Percentiles rank a stretch among this genome's conserved stretches.
Conservation (phyloP, 2,888 invertebrate species). For the Cotesia congregata region DNA sequence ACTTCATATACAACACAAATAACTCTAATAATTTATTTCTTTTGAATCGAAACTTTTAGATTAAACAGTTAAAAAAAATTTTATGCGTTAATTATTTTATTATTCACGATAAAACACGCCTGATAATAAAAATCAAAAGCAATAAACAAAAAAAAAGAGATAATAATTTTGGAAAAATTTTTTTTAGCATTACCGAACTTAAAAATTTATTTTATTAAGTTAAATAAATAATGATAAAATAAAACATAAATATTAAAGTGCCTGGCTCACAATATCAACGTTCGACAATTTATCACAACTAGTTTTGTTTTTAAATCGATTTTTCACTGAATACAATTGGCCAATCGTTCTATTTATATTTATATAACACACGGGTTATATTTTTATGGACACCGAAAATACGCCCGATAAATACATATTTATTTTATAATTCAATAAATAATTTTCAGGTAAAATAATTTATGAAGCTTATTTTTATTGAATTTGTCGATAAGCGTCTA, state of each 20-base stretch:
- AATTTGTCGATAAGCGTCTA: too few relatives aligned
- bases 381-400: neutral
- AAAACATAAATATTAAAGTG: constrained; percentile 3
- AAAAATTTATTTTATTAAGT: too few relatives aligned
- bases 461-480: too few relatives aligned
- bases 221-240: neutral
- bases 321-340: constrained; percentile 2
- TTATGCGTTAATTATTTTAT: too few relatives aligned
- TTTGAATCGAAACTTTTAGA: neutral
- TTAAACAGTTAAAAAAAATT: too few relatives aligned
- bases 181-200: too few relatives aligned
- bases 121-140: too few relatives aligned
- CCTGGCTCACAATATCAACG: constrained; percentile 27
- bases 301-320: constrained; percentile 31
- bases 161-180: too few relatives aligned
- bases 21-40: neutral
- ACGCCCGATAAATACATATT: neutral
- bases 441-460: neutral
- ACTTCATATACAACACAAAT: constrained; percentile 3
- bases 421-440: neutral
- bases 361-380: constrained; percentile 4
- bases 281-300: constrained; percentile 32
- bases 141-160: too few relatives aligned
- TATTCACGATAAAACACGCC: too few relatives aligned
- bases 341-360: constrained; percentile 29